phyloP scores from a whole-genome alignment of 1,140 invertebrate genomes.

The Heliconius nattereri region DNA sequence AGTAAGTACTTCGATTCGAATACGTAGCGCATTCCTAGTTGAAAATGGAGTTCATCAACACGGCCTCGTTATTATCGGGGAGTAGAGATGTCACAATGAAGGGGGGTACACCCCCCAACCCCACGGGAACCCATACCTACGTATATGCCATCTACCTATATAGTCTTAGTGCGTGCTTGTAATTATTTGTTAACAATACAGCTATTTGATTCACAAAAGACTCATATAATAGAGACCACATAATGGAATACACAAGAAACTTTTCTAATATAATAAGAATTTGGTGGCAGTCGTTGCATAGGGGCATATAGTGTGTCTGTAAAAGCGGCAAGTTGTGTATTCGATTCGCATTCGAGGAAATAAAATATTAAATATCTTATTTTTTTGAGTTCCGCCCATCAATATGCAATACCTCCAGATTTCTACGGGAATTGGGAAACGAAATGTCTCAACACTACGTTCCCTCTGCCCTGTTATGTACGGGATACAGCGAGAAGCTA shows the following conservation, averaged over 20 bases:
- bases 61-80: constrained; percentile 39
- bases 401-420: no score
- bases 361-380: no score
- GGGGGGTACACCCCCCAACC: constrained; percentile 21
- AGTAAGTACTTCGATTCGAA: constrained; percentile 3
- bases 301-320: no score
- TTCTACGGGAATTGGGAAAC: no score
- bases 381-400: no score
- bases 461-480: no score
- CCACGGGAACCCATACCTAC: constrained; percentile 22
- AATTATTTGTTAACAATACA: constrained; percentile 25
- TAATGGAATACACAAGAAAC: background rate
- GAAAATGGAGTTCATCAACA: constrained; percentile 41
- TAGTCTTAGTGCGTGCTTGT: constrained; percentile 5
- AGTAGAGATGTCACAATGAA: constrained; percentile 37
- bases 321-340: no score
- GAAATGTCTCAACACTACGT: no score
- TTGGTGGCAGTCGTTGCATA: no score
- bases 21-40: constrained; percentile 25
- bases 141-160: background rate
- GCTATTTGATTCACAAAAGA: background rate
- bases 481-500: no score
- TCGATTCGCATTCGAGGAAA: background rate
- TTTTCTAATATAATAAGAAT: background rate
- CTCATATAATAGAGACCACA: background rate